Conservation (phyloP, 2,113 vertebrate species). For the Siphamia tubifer region DNA sequence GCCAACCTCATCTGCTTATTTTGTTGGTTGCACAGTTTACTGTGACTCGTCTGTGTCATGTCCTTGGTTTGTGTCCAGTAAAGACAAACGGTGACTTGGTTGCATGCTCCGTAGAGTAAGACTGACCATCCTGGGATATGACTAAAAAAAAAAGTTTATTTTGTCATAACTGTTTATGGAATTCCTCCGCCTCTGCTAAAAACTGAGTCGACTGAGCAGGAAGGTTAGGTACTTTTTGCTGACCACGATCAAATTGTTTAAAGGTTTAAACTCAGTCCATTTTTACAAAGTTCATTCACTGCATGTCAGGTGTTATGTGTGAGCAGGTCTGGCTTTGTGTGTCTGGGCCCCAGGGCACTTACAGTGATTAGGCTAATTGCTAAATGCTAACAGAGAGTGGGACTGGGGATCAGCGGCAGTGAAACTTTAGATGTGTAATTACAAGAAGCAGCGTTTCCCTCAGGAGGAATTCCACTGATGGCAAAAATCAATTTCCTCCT, state of each 20-base stretch:
- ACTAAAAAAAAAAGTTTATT: conserved; percentile 35
- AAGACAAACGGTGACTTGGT: conserved; percentile 23
- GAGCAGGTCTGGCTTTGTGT: background rate
- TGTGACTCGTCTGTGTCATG: conserved; percentile 36
- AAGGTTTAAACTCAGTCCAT: background rate
- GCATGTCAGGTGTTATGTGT: conserved; percentile 4
- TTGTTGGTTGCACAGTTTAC: conserved; percentile 58
- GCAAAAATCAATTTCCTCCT: conserved; percentile 64
- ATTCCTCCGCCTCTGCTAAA: conserved; percentile 12
- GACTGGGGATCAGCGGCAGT: conserved; percentile 1
- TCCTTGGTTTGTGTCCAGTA: conserved; percentile 40
- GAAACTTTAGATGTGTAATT: conserved; percentile 70
- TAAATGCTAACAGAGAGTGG: conserved; percentile 48
- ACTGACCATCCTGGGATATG: conserved; percentile 14
- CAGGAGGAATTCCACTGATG: conserved; percentile 54
- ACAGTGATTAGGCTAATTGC: conserved; percentile 50
- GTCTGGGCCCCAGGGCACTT: conserved; percentile 10
- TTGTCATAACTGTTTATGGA: conserved; percentile 48
- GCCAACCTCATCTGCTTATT: conserved; percentile 64
- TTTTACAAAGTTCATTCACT: background rate
- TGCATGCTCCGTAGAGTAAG: conserved; percentile 14
- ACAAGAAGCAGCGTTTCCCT: conserved; percentile 54
- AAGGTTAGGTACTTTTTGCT: conserved; percentile 4
- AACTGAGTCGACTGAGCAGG: background rate
- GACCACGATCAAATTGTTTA: background rate